Evolutionary conservation across 2,797 vertebrate genomes (phyloP), one percentile per base, ranked within the genome.

Genomic region (Pseudomugil tenellus): DNA sequence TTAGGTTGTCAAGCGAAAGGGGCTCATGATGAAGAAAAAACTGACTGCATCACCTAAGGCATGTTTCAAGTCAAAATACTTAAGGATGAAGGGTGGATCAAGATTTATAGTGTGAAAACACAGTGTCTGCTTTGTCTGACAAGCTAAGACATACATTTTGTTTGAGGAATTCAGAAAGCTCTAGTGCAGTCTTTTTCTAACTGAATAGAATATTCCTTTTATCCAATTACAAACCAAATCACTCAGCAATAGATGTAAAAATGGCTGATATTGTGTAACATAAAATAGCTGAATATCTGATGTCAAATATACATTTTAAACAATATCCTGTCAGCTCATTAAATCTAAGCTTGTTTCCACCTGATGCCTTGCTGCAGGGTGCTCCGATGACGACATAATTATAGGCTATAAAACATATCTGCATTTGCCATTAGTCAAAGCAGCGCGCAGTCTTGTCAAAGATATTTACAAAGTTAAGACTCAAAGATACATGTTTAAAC

Each of bases 71-170:
- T 65, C 51, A 65, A 67, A 85, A 81, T 74, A 72, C 70, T 83
- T 77, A 51, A 62, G 73, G 76, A 85, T 76, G 58, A 75, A 73
- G 46, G n/a, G 56, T 53, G 70, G 56, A 65, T 74, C 32, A 80
- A 82, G 87, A 92, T 91, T 93, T 91, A 91, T 63, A 76, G 74
- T 49, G 80, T 80, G 76, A 87, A 67, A 84, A 69, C 59, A 77
- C 55, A 21, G 13, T 8, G 64, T 64, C 71, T 77, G 71, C 66
- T 70, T 67, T 57, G 37, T 74, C 39, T 70, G 66, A 78, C 79
- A 81, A 55, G 57, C 66, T 74, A 75, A 84, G 66, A 57, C 58
- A 26, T 32, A 65, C 55, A 52, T 76, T 76, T 80, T 35, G 43
- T 59, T 37, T 19, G 12, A 57, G 55, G 67, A 79, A 72, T 70